Percentiles rank a stretch among this genome's conserved stretches.
These are phyloP conservation scores for Danaus chrysippus DNA, from an alignment of 2,888 invertebrate genomes.

Conservation along the genomic window DNA sequence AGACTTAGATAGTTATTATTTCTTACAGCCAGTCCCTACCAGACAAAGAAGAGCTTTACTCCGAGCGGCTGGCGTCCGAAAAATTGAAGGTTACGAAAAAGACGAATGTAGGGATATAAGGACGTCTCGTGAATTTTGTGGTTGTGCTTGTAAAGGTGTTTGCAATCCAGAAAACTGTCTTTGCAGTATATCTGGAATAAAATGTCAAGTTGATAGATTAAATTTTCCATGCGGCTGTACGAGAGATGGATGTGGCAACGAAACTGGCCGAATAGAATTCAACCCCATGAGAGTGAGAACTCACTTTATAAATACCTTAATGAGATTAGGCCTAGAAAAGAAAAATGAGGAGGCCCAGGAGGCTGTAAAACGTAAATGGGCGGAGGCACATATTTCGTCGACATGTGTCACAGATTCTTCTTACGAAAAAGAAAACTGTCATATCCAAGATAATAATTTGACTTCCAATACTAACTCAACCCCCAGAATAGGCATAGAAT, in stretches of 20 bases:
- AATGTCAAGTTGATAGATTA: slow-evolving; percentile 97
- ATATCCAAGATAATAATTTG: slow-evolving; percentile 61
- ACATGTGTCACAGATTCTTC: slow-evolving; percentile 57
- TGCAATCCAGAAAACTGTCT: slow-evolving; percentile 98
- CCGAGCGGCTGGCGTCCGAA: slow-evolving; percentile 94
- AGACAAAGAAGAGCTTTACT: slow-evolving; percentile 92
- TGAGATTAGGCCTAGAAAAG: slow-evolving; percentile 94
- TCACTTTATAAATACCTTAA: slow-evolving; percentile 97
- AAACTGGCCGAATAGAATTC: slow-evolving; percentile 95
- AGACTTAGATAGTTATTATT: slow-evolving; percentile 93
- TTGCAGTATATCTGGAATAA: slow-evolving; percentile 96
- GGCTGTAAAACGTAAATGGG: slow-evolving; percentile 71
- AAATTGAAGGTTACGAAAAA: slow-evolving; percentile 95
- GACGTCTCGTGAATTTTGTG: slow-evolving; percentile 94
- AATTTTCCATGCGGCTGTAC: slow-evolving; percentile 98
- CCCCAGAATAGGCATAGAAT: slow-evolving; percentile 80
- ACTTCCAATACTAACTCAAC: slow-evolving; percentile 76
- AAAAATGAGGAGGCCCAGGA: slow-evolving; percentile 83
- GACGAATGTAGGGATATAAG: slow-evolving; percentile 96
- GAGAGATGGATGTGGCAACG: slow-evolving; percentile 95
- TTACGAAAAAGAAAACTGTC: slow-evolving; percentile 61
- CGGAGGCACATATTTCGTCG: slow-evolving; percentile 56
- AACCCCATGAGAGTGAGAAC: slow-evolving; percentile 96
- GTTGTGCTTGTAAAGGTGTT: slow-evolving; percentile 93
- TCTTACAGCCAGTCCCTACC: slow-evolving; percentile 94